Percentiles rank a stretch among this genome's conserved stretches.
Evolutionary conservation across 2,113 vertebrate genomes (phyloP).

Genomic region (Polypterus bichir): DNA sequence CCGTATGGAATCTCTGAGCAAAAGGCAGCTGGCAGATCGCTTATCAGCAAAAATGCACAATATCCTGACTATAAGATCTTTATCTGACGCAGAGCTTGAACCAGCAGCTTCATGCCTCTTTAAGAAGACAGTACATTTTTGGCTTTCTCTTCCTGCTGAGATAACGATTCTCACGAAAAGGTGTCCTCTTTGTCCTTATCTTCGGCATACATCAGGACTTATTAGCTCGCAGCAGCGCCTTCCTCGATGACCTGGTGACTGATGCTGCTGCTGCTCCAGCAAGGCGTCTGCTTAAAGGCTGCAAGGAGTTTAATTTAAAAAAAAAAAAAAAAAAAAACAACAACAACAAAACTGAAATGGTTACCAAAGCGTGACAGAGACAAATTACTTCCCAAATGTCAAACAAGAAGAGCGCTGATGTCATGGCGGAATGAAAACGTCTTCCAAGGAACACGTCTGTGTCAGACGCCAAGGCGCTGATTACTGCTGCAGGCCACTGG

Average conservation of each 20-base stretch:
- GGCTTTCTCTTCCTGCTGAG: constrained; percentile 31
- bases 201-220: constrained; percentile 16
- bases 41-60: constrained; percentile 38
- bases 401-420: neutral
- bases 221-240: constrained; percentile 5
- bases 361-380: neutral
- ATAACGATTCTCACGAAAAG: constrained; percentile 42
- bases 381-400: neutral
- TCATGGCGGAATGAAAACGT: neutral
- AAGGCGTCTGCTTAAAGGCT: neutral
- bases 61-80: constrained; percentile 35
- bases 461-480: neutral
- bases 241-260: neutral
- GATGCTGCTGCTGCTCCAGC: neutral
- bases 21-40: constrained; percentile 34
- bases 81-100: constrained; percentile 31
- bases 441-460: neutral
- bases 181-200: constrained; percentile 24
- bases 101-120: constrained; percentile 37
- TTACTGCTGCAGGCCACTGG: too few species aligned
- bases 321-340: too few species aligned
- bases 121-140: constrained; percentile 36
- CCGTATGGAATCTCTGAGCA: constrained; percentile 26
- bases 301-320: neutral
- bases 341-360: neutral